A percentile compares a stretch with the other conserved stretches of the same genome.
These are phyloP conservation scores for Neoniphon sammara DNA, from an alignment of 2,797 vertebrate genomes.

Conservation along the genomic window DNA sequence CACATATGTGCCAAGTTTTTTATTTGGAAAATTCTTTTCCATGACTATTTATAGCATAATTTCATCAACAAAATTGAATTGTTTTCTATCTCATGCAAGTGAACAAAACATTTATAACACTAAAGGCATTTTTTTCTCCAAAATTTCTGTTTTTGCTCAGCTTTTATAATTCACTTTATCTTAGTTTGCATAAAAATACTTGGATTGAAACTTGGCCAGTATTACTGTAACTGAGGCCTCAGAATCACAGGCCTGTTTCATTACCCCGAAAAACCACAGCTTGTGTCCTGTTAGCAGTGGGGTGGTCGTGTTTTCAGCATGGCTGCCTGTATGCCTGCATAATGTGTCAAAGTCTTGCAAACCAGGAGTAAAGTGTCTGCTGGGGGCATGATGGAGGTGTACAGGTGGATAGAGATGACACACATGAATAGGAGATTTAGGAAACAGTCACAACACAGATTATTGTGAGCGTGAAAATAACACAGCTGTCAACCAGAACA, in stretches of 20 bases:
- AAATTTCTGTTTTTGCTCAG: constrained; percentile 28
- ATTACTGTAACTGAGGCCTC: constrained; percentile 57
- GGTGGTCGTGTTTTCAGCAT: constrained; percentile 42
- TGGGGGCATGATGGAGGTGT: background rate
- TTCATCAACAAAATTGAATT: too few species aligned
- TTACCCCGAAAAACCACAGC: constrained; percentile 57
- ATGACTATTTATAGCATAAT: background rate
- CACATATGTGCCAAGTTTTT: background rate
- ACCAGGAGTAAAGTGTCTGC: constrained; percentile 36
- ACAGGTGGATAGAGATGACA: constrained; percentile 4
- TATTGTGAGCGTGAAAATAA: too few species aligned
- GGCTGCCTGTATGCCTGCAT: constrained; percentile 31
- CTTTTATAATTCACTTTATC: constrained; percentile 34
- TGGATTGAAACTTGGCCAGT: constrained; percentile 42
- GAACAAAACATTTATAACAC: background rate
- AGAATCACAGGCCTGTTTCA: constrained; percentile 52
- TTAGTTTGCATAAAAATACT: constrained; percentile 52
- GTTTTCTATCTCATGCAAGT: background rate
- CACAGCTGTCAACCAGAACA: too few species aligned
- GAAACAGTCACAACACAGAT: background rate
- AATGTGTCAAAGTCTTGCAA: constrained; percentile 29
- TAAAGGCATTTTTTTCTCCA: background rate
- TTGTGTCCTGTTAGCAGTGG: constrained; percentile 46
- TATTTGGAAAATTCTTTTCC: background rate
- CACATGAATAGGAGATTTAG: constrained; percentile 2